Evolutionary conservation across 2,797 vertebrate species (phyloP).

Genomic region (Rhadinocentrus ornatus): DNA sequence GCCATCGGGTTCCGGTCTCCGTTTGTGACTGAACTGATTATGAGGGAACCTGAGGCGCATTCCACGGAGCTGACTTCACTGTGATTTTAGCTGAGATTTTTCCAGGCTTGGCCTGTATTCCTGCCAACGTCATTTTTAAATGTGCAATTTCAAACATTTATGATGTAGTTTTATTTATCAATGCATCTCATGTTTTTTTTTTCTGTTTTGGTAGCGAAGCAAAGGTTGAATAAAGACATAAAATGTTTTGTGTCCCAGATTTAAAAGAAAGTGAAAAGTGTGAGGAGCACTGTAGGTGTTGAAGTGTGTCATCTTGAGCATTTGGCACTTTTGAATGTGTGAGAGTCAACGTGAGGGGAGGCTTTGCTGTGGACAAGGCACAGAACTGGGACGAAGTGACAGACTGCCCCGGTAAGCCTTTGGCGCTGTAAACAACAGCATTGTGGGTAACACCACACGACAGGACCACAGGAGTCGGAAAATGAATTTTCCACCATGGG

Average conservation of each 20-base stretch:
- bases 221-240: conserved; percentile 10
- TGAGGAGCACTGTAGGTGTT: conserved; percentile 32
- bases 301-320: conserved; percentile 47
- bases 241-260: conserved; percentile 4
- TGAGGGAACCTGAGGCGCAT: conserved; percentile 34
- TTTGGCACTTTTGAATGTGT: conserved; percentile 61
- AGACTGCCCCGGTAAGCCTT: conserved; percentile 73
- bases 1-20: conserved; percentile 12
- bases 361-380: conserved; percentile 28
- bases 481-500: conserved; percentile 68
- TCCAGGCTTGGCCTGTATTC: conserved; percentile 1
- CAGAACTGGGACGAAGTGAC: conserved; percentile 64
- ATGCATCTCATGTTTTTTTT: neutral
- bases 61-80: conserved; percentile 16
- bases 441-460: conserved; percentile 68
- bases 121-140: conserved; percentile 3
- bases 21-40: conserved; percentile 58
- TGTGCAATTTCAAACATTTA: neutral
- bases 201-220: neutral
- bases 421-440: conserved; percentile 68
- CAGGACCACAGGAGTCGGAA: conserved; percentile 54
- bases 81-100: conserved; percentile 26
- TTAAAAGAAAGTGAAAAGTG: conserved; percentile 33
- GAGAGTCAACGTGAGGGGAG: conserved; percentile 35
- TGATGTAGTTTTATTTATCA: neutral